Conservation (phyloP, 2,113 vertebrate species). For the Nerophis ophidion region DNA sequence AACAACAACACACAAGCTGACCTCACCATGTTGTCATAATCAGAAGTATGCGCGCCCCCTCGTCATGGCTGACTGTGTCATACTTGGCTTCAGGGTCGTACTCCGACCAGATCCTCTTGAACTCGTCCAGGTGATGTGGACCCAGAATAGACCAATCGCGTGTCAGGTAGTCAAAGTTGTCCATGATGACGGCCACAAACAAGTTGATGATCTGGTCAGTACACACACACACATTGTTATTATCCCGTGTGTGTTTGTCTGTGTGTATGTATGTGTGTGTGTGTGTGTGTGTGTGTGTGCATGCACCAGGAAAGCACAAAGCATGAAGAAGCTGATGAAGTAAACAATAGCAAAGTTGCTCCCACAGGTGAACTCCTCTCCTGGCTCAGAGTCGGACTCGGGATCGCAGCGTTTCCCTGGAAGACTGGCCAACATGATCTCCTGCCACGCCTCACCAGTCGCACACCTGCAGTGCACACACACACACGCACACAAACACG, state of each 20-base stretch:
- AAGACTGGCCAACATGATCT: conserved; percentile 87
- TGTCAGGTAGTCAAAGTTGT: conserved; percentile 94
- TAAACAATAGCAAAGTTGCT: conserved; percentile 91
- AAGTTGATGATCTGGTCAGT: conserved; percentile 87
- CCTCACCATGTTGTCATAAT: background rate
- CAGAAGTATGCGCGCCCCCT: background rate
- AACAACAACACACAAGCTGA: background rate
- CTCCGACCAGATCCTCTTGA: conserved; percentile 94
- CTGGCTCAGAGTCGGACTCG: conserved; percentile 80
- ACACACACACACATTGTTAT: background rate
- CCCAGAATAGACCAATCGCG: conserved; percentile 93
- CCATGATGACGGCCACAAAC: conserved; percentile 95
- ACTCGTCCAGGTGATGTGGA: conserved; percentile 91
- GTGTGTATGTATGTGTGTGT: background rate
- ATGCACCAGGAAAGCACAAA: conserved; percentile 88
- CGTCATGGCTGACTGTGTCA: conserved; percentile 7
- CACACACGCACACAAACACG: background rate
- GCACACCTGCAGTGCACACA: conserved; percentile 76
- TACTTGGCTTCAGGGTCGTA: conserved; percentile 92
- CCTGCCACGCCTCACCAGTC: conserved; percentile 88
- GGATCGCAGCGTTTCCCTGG: conserved; percentile 86
- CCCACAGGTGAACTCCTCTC: conserved; percentile 88
- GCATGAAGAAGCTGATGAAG: conserved; percentile 97
- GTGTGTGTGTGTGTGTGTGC: conserved; percentile 3
- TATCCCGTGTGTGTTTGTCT: background rate